Conservation (phyloP, 2,888 invertebrate species). For the Sminthurinus aureus region DNA sequence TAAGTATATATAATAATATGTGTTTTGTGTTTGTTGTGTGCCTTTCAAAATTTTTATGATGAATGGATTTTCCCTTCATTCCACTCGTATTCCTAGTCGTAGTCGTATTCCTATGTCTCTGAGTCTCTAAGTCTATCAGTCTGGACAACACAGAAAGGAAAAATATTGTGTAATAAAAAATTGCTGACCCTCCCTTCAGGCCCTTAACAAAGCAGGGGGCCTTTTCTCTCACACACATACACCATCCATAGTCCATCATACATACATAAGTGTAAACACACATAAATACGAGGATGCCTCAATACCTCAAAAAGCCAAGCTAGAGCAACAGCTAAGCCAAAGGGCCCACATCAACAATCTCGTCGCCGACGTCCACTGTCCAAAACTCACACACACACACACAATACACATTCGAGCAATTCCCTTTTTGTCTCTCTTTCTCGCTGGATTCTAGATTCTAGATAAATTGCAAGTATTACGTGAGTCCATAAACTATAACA, state of each 20-base stretch:
- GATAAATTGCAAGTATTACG: background rate
- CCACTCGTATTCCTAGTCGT: conserved; percentile 26
- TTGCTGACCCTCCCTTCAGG: conserved; percentile 45
- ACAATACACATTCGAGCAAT: background rate
- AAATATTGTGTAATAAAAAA: conserved; percentile 45
- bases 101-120: conserved; percentile 21
- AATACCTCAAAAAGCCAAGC: background rate
- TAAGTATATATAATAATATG: conserved; percentile 18
- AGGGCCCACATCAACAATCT: conserved; percentile 34
- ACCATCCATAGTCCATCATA: background rate
- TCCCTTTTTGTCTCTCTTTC: no score
- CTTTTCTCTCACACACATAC: conserved; percentile 35
- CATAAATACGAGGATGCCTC: conserved; percentile 26
- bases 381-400: conserved; percentile 25
- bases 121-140: conserved; percentile 22
- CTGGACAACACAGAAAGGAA: conserved; percentile 43
- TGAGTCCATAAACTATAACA: background rate
- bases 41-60: conserved; percentile 51
- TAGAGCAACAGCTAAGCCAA: conserved; percentile 1
- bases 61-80: conserved; percentile 45
- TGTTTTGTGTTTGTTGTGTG: conserved; percentile 13
- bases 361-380: conserved; percentile 39
- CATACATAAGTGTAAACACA: background rate
- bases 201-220: conserved; percentile 42
- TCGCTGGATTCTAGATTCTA: no score